Percentiles rank a stretch among this genome's conserved stretches.
These are phyloP conservation scores for Cladopsammia gracilis DNA, from an alignment of 64 coral and sea anemone genomes.

Conservation along the genomic window DNA sequence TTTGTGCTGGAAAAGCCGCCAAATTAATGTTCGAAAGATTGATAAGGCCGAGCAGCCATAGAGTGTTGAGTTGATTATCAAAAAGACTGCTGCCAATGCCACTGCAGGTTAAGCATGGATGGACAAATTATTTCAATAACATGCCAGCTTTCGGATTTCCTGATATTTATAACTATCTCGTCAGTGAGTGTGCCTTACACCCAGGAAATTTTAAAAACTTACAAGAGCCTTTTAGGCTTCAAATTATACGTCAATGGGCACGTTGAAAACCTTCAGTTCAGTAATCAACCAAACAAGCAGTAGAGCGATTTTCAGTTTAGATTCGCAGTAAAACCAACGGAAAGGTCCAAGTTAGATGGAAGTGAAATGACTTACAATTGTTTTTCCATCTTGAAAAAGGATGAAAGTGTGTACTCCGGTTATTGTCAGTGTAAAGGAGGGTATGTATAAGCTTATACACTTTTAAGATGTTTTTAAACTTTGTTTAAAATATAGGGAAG, in stretches of 20 bases:
- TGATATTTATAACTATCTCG: constrained; percentile 48
- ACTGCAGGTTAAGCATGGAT: not conserved
- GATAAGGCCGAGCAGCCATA: not conserved
- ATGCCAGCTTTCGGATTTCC: constrained; percentile 27
- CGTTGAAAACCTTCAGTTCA: constrained; percentile 11
- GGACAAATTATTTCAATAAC: constrained; percentile 43
- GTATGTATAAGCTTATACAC: not conserved
- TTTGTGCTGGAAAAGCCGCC: constrained; percentile 21
- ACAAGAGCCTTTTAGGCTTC: constrained; percentile 51
- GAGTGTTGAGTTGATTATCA: not conserved
- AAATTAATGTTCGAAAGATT: constrained; percentile 19
- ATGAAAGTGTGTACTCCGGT: constrained; percentile 25
- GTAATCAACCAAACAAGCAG: not conserved
- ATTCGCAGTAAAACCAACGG: constrained; percentile 34
- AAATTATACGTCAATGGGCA: constrained; percentile 36
- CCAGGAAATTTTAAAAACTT: constrained; percentile 20
- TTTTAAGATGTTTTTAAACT: too few relatives aligned
- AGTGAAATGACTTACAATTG: constrained; percentile 27
- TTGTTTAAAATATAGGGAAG: too few relatives aligned
- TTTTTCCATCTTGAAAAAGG: constrained; percentile 10
- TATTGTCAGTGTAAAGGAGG: constrained; percentile 58
- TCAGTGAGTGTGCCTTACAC: constrained; percentile 16
- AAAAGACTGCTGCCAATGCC: constrained; percentile 10
- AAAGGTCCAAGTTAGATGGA: constrained; percentile 45
- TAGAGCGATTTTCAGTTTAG: constrained; percentile 32